Base-by-base conservation (phyloP, 2,888 invertebrate genomes). In the Microdon myrmicae region DNA sequence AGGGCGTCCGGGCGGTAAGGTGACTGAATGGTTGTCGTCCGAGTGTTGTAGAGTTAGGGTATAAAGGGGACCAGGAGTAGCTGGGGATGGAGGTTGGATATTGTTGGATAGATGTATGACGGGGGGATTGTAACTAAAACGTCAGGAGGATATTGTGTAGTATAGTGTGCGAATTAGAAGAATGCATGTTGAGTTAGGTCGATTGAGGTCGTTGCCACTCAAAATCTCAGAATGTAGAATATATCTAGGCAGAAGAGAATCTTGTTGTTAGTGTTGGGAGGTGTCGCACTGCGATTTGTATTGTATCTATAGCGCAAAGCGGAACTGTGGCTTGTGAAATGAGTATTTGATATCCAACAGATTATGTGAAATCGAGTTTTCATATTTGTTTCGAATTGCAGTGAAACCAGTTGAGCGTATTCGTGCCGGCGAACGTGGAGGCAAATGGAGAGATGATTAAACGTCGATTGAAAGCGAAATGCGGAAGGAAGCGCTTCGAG, bases 101-200 rank as follows among this genome's bases (percentile, higher is more conserved):
- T n/a, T n/a, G n/a, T n/a, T n/a, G n/a, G n/a, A n/a, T n/a, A n/a
- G n/a, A n/a, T n/a, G n/a, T n/a, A n/a, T n/a, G n/a, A n/a, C n/a
- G n/a, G n/a, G n/a, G n/a, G n/a, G n/a, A n/a, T n/a, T n/a, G n/a
- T n/a, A n/a, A n/a, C n/a, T n/a, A n/a, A n/a, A n/a, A n/a, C n/a
- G n/a, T n/a, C n/a, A n/a, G n/a, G n/a, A n/a, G n/a, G n/a, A n/a
- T n/a, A n/a, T n/a, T n/a, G 23, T 47, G 31, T 39, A 48, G 31
- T 48, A 49, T 54, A 38, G 45, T 58, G 64, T 38, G 64, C 64
- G 51, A 64, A 58, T 64, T 58, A 64, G 54, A 64, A 58, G 64
- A 64, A 64, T 64, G 58, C 64, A 64, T 64, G 64, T 64, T 64
- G 64, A 64, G 64, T 51, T 64, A 64, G 64, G 64, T 64, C 64